These are phyloP conservation scores for Cyanocitta stelleri DNA, from an alignment of 2,113 vertebrate species.

Conservation along the genomic window DNA sequence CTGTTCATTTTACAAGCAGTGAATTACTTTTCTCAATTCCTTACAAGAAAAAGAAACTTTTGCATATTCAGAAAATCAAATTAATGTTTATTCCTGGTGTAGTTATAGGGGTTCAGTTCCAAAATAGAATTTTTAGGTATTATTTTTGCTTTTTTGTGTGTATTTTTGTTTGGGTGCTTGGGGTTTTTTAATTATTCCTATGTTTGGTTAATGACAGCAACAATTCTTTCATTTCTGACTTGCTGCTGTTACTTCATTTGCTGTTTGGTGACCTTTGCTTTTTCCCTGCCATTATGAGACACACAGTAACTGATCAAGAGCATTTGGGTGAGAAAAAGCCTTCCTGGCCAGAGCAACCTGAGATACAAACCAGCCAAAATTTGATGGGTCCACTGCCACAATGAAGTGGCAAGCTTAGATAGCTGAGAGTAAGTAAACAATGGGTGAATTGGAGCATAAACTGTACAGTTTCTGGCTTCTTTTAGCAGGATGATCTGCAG, in stretches of 20 bases:
- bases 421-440: not conserved
- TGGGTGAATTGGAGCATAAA: not conserved
- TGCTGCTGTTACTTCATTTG: not conserved
- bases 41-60: not conserved
- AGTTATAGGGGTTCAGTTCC: not conserved
- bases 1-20: not conserved
- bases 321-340: not conserved
- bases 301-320: not conserved
- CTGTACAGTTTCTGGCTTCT: not conserved
- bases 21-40: not conserved
- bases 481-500: not conserved
- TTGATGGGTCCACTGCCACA: not conserved
- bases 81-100: not conserved
- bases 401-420: not conserved
- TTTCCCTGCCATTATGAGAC: not conserved
- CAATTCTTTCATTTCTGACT: not conserved
- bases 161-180: not conserved
- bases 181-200: not conserved
- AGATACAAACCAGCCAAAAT: not conserved
- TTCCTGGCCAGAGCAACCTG: not conserved
- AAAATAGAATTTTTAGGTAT: not conserved
- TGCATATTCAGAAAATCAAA: not conserved
- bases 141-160: not conserved
- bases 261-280: not conserved
- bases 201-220: not conserved